phyloP scores from a whole-genome alignment of 2,888 invertebrate species.

The Barypeithes pellucidus region DNA sequence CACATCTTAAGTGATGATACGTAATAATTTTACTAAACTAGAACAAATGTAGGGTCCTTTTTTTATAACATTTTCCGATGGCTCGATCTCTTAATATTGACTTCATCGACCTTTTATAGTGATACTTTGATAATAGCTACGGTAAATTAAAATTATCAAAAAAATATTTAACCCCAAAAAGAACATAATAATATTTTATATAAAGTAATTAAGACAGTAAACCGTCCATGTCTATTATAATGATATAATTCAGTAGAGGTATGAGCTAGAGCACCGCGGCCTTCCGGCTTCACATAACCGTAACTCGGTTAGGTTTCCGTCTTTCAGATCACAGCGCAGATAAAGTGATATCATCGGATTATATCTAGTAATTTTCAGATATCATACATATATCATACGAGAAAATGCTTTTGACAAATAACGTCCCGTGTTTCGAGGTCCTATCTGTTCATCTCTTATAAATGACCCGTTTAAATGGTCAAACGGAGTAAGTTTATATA shows the following conservation, averaged over 20 bases:
- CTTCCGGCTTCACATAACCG: slow-evolving; percentile 59
- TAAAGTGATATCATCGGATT: slow-evolving; percentile 56
- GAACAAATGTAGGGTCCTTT: too few relatives aligned
- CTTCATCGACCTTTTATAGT: too few relatives aligned
- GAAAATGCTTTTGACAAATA: slow-evolving; percentile 61
- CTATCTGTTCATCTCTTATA: slow-evolving; percentile 61
- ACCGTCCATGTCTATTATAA: slow-evolving; percentile 54
- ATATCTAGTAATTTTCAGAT: slow-evolving; percentile 58
- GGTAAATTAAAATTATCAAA: not conserved
- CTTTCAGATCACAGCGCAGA: slow-evolving; percentile 52
- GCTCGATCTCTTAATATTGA: too few relatives aligned
- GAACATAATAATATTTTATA: slow-evolving; percentile 37
- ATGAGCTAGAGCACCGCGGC: slow-evolving; percentile 47
- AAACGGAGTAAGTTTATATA: slow-evolving; percentile 45
- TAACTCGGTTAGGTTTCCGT: slow-evolving; percentile 55
- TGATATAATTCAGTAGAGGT: slow-evolving; percentile 49
- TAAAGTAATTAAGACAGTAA: slow-evolving; percentile 52
- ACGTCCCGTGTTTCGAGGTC: slow-evolving; percentile 57
- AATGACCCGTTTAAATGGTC: slow-evolving; percentile 59
- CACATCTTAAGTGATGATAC: too few relatives aligned
- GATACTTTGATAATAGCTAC: too few relatives aligned
- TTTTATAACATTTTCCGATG: too few relatives aligned
- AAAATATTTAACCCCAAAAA: slow-evolving; percentile 5
- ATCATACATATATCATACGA: slow-evolving; percentile 57
- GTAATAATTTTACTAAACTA: too few relatives aligned